Evolutionary conservation across 2,797 vertebrate species (phyloP), one percentile per base, ranked within the genome.

Genomic region (Sardinella longiceps): DNA sequence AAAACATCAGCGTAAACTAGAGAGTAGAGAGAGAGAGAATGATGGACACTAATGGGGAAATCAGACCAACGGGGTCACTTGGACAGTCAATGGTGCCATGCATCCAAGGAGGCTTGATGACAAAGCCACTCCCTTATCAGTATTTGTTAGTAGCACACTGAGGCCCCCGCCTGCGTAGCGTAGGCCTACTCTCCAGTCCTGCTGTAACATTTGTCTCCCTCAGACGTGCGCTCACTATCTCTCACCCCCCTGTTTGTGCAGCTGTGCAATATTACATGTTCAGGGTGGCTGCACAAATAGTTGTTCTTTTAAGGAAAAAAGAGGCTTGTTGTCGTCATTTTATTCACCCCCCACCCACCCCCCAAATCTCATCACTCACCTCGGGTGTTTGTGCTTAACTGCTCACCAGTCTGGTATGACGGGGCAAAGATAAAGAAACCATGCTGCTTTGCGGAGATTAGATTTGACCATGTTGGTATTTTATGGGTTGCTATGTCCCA

Each of bases 161-260:
- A 63, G 60, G 80, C 84, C 60, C 85, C 81, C 83, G 80, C 66
- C 1, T 0, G 37, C 3, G 6, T 9, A 33, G n/a, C n/a, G n/a
- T n/a, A n/a, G n/a, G n/a, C n/a, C n/a, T n/a, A n/a, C n/a, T n/a
- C 14, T 74, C 58, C n/a, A n/a, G n/a, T 83, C 28, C 23, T 77
- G 82, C 45, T 53, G 50, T 33, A 28, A 81, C 85, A 86, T 85
- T 60, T 87, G 84, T 85, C 84, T 83, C 84, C 83, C 82, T 74
- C 25, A 77, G 43, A 70, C 66, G 25, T 81, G 84, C 81, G 80
- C 48, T 14, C 58, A 45, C 60, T 84, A 87, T 88, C 86, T 88
- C 85, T 88, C 84, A 46, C 84, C 84, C 63, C 18, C 63, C 20
- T 87, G 80, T 89, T 87, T 87, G 85, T 86, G 82, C 87, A 88